A percentile compares a stretch with the other conserved stretches of the same genome.
phyloP scores from a whole-genome alignment of 2,113 vertebrate genomes.

The Zosterops japonicus region DNA sequence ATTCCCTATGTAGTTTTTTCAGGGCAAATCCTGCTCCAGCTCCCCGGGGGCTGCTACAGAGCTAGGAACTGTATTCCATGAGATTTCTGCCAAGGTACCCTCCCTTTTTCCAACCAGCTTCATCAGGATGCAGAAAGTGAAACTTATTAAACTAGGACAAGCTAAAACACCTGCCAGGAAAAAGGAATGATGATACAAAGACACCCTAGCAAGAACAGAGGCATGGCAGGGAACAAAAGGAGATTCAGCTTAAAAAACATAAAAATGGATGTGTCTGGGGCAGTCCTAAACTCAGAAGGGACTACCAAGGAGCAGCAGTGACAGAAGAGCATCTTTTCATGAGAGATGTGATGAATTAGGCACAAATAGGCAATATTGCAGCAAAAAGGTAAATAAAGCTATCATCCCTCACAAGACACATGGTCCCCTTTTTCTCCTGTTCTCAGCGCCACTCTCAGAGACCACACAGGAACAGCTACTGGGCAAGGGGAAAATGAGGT shows the following conservation, averaged over 20 bases:
- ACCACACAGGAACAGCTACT: neutral
- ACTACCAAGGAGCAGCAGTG: neutral
- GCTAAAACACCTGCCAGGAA: neutral
- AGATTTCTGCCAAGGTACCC: neutral
- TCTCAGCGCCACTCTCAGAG: neutral
- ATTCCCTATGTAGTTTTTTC: neutral
- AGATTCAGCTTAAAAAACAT: neutral
- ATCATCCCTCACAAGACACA: neutral
- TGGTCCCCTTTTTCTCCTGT: neutral
- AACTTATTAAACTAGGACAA: neutral
- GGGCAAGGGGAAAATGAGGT: fast-evolving
- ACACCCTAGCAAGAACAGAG: neutral
- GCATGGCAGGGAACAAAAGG: neutral
- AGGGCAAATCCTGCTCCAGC: neutral
- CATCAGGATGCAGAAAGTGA: neutral
- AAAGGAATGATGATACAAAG: neutral
- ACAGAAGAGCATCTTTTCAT: neutral
- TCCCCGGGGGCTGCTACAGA: neutral
- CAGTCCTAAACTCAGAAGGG: neutral
- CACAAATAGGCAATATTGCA: neutral
- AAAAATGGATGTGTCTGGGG: neutral
- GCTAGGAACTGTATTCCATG: fast-evolving
- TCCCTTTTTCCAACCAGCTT: neutral
- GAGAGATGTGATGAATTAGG: neutral
- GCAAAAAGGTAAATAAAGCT: neutral